Percentiles rank a stretch among this genome's conserved stretches.
Conservation (phyloP, 2,113 vertebrate genomes). For the Microtus richardsoni region DNA sequence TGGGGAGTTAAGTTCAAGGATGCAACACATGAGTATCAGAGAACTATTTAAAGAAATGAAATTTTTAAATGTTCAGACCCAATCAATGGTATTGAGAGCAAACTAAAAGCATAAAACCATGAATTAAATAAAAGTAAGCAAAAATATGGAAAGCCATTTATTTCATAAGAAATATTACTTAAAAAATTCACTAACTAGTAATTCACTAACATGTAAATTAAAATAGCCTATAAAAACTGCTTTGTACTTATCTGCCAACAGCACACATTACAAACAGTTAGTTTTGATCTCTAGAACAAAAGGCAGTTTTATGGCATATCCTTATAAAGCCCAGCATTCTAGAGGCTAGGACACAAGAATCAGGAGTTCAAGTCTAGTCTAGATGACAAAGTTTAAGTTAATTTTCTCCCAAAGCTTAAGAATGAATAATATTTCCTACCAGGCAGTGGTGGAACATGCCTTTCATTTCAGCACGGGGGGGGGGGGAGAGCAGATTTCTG, state of each 20-base stretch:
- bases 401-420: conserved; percentile 33
- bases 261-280: not conserved
- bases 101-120: conserved; percentile 39
- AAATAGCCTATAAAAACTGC: not conserved
- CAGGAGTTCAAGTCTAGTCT: not conserved
- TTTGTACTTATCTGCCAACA: not conserved
- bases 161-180: conserved; percentile 19
- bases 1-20: conserved; percentile 45
- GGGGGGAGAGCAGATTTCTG: not conserved
- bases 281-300: not conserved
- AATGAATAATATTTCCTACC: conserved; percentile 1
- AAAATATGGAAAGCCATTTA: conserved; percentile 21
- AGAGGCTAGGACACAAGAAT: not conserved
- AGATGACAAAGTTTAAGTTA: not conserved
- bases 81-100: not conserved
- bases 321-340: not conserved
- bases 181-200: conserved; percentile 18
- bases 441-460: not conserved
- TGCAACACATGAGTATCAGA: conserved; percentile 21
- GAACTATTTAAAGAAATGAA: not conserved
- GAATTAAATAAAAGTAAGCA: conserved; percentile 33
- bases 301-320: not conserved
- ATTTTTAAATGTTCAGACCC: conserved; percentile 45
- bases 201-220: conserved; percentile 30
- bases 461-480: not conserved